A percentile compares a stretch with the other conserved stretches of the same genome.
phyloP scores from a whole-genome alignment of 2,888 invertebrate species.

The Pseudeuparius sepicola region DNA sequence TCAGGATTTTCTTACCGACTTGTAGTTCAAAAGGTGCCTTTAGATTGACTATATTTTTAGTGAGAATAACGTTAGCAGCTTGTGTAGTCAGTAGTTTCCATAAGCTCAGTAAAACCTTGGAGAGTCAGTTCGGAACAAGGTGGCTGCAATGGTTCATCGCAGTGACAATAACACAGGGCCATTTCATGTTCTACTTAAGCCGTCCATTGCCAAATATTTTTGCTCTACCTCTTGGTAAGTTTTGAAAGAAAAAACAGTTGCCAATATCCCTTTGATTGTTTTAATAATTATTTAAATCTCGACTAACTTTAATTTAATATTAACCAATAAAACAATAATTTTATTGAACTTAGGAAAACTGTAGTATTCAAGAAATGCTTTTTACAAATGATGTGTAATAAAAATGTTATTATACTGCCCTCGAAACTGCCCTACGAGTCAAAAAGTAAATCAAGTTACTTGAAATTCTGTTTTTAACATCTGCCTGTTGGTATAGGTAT shows the following conservation, averaged over 20 bases:
- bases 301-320: conserved; percentile 2
- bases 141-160: conserved; percentile 74
- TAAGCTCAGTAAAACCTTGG: conserved; percentile 61
- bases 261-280: conserved; percentile 10
- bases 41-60: no score
- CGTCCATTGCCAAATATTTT: conserved; percentile 92
- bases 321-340: conserved; percentile 4
- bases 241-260: conserved; percentile 13
- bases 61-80: conserved; percentile 68
- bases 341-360: no score
- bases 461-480: no score
- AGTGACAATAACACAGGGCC: conserved; percentile 88
- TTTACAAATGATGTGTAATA: no score
- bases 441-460: no score
- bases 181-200: conserved; percentile 94
- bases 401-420: no score
- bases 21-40: no score
- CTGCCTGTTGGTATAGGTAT: no score
- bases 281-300: conserved; percentile 10
- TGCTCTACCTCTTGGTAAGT: conserved; percentile 80
- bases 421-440: no score
- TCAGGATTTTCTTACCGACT: no score
- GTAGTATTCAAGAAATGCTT: no score
- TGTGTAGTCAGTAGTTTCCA: conserved; percentile 67
- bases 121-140: conserved; percentile 65